Evolutionary conservation across 2,797 vertebrate species (phyloP), one percentile per base, ranked within the genome.

Genomic region (Netta rufina): DNA sequence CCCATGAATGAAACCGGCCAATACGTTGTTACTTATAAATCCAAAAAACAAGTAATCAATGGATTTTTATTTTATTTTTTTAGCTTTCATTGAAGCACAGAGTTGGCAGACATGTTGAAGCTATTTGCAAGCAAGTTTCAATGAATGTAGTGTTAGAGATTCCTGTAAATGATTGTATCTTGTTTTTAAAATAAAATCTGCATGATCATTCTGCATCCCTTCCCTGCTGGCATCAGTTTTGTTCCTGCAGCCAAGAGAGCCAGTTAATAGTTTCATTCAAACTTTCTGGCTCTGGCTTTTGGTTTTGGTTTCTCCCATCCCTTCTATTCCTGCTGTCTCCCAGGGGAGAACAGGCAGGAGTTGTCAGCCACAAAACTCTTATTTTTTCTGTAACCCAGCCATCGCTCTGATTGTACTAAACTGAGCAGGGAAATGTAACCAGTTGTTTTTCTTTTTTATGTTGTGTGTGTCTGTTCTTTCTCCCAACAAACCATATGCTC

Each of bases 131-230:
- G 73, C 32, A 83, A 51, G 14, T 93, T 84, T 77, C 70, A 94
- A 32, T 69, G 83, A 92, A 69, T 39, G 6, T 45, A 54, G 74
- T 80, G 71, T 1, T 11, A 28, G 58, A 85, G 60, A 79, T 65
- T 74, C 38, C 54, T 65, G 27, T 62, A 86, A 91, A 93, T 84
- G 1, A 74, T 86, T 93, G 95, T 69, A 66, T 81, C 77, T 90
- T 85, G 17, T 22, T 86, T 96, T 94, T 56, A 79, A 92, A 93
- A 96, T 89, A 71, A 88, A 89, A 84, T 92, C 51, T 94, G 11
- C 67, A 33, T 73, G 61, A 89, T 92, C 45, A 62, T 91, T 73
- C 13, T 6, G 36, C 28, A 61, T 90, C 22, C 54, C 38, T 92
- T 93, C 72, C 65, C 72, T 87, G 58, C 71, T 96, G 90, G 53